phyloP scores from a whole-genome alignment of 2,888 invertebrate species.

The Itoplectis maculator region DNA sequence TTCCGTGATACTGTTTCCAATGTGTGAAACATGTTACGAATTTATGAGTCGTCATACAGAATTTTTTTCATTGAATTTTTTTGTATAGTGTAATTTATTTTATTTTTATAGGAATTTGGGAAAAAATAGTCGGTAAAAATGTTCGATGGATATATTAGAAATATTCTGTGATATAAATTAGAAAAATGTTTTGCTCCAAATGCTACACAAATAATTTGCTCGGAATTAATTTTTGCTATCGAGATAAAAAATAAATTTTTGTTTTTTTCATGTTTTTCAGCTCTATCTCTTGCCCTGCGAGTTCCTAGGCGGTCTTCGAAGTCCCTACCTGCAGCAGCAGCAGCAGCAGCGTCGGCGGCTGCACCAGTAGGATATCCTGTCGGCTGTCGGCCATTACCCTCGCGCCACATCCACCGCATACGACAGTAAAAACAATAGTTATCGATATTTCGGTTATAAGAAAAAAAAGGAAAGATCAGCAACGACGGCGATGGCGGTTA shows the following conservation, averaged over 20 bases:
- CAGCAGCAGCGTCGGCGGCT: slow-evolving; percentile 35
- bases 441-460: slow-evolving; percentile 42
- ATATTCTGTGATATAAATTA: too few species aligned
- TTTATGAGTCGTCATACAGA: too few species aligned
- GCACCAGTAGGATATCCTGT: slow-evolving; percentile 46
- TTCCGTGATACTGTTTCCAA: background rate
- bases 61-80: too few species aligned
- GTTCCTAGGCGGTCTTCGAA: slow-evolving; percentile 63
- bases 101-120: too few species aligned
- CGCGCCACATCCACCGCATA: slow-evolving; percentile 47
- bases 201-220: too few species aligned
- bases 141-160: too few species aligned
- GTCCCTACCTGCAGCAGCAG: slow-evolving; percentile 23
- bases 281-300: slow-evolving; percentile 73
- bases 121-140: too few species aligned
- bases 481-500: slow-evolving; percentile 25
- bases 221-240: background rate
- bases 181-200: too few species aligned
- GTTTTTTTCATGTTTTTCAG: slow-evolving; percentile 57
- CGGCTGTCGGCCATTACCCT: slow-evolving; percentile 57
- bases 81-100: too few species aligned
- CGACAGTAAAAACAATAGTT: slow-evolving; percentile 61
- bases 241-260: background rate
- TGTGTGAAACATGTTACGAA: too few species aligned
- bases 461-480: slow-evolving; percentile 10